Base-by-base conservation (phyloP, 2,113 vertebrate genomes). In the Asarcornis scutulata region DNA sequence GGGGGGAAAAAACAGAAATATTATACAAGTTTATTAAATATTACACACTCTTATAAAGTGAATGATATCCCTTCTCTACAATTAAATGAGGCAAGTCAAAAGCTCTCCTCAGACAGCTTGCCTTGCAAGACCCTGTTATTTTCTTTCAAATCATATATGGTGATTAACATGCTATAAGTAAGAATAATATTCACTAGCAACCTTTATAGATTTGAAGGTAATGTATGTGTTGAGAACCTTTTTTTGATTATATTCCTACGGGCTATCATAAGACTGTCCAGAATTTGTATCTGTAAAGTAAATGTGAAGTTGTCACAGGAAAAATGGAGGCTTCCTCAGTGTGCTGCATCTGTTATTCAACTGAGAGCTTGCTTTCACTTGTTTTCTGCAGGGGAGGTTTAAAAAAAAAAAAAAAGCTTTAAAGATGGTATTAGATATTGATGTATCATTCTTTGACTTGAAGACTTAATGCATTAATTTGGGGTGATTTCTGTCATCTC, bases 391-490 rank as follows among this genome's bases (percentile, higher is more conserved):
- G 32, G 11, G 20, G 10, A 83, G 21, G 7, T 79, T 80, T 59
- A 81, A 48, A 48, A 50, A 50, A 50, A 50, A 50, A 50, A 64
- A 81, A 90, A 27, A 46, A 29, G 4, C 34, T 85, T 86, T 80
- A 85, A 74, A 86, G 29, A 21, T 69, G 14, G 3, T 74, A 55
- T 73, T 73, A 77, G 21, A 42, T 89, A 86, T 67, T 88, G 52
- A 71, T 71, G 23, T 55, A 75, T 71, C 55, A 59, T 77, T 89
- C 52, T 80, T 76, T 36, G 81, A 7, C n/a, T 89, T 88, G 72
- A 91, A 86, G n/a, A 90, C 23, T 93, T 91, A 90, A 81, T 83
- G 48, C 25, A 52, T 88, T 95, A 83, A 74, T 91, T 89, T 91
- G 32, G n/a, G 50, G 21, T 86, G 82, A 93, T 94, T 94, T 93